Conservation (phyloP, 30 jellyfish, hydroid and myxozoan genomes). For the Phacellophora camtschatica region DNA sequence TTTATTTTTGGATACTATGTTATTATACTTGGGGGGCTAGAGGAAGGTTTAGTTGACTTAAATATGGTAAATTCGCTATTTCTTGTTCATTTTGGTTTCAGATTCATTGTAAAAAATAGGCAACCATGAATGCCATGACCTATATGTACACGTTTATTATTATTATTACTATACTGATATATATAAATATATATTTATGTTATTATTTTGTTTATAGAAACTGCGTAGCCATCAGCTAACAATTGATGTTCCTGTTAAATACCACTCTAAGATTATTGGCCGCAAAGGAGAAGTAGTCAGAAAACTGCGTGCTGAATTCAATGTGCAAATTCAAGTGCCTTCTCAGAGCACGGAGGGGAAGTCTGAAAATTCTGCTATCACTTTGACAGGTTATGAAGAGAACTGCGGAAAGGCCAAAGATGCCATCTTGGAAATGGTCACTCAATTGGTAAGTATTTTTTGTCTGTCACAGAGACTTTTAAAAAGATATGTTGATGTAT, state of each 20-base stretch:
- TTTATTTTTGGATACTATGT: no score
- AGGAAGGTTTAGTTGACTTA: no score
- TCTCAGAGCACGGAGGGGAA: constrained; percentile 42
- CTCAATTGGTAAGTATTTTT: constrained; percentile 55
- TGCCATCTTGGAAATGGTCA: constrained; percentile 78
- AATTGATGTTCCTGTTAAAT: constrained; percentile 74
- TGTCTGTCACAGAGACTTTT: neutral
- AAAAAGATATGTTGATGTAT: no score
- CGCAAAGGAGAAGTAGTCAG: constrained; percentile 80
- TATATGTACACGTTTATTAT: no score
- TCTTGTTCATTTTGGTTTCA: no score
- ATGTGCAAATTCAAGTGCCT: constrained; percentile 84
- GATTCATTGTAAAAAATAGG: no score
- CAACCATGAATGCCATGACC: no score
- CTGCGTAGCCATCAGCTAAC: constrained; percentile 68
- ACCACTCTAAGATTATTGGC: constrained; percentile 88
- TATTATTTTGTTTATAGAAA: neutral
- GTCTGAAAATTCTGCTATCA: constrained; percentile 46
- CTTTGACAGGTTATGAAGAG: constrained; percentile 76
- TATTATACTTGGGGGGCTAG: no score
- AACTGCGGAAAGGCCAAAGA: constrained; percentile 75
- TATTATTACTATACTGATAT: no score
- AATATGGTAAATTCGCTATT: no score
- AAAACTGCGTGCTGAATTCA: constrained; percentile 71
- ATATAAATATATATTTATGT: no score